Base-by-base conservation (phyloP, 2,797 vertebrate species). In the Argentina silus region DNA sequence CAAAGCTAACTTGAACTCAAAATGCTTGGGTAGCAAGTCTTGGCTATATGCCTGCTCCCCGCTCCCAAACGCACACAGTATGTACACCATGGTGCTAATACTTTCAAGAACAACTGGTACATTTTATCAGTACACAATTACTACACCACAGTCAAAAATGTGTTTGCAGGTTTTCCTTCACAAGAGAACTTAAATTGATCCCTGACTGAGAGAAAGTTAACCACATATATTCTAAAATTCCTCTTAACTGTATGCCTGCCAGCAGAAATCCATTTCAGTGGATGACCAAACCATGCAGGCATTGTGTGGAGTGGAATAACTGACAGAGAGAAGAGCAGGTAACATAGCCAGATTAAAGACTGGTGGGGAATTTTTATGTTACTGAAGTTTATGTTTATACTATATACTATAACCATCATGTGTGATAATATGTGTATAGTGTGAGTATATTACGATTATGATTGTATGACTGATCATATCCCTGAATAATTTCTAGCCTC, bases 41-140 rank as follows among this genome's bases (percentile, higher is more conserved):
- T n/a, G n/a, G n/a, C n/a, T n/a, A n/a, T n/a, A n/a, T n/a, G n/a
- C n/a, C n/a, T n/a, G n/a, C n/a, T n/a, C 11, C 44, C 6, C 55
- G 15, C 42, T 51, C 44, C 1, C 47, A 61, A 11, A 63, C 42
- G 42, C 61, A 19, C 43, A 67, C 42, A 67, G 14, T n/a, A n/a
- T n/a, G n/a, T n/a, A n/a, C n/a, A n/a, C n/a, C n/a, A n/a, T n/a
- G n/a, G n/a, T n/a, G 61, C 63, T 47, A 63, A 61, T 73, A 59
- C 76, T 81, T 84, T 75, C n/a, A 56, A 64, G 42, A 81, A 50
- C 61, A 80, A 75, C 77, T 44, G 71, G 69, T 78, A 68, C 74
- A 71, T 75, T 69, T 74, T 72, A 83, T 83, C 73, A 47, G 84
- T 79, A 81, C 43, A 80, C 76, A 84, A 86, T 87, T 81, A 86